Conservation (phyloP, 2,113 vertebrate genomes). For the Daubentonia madagascariensis region DNA sequence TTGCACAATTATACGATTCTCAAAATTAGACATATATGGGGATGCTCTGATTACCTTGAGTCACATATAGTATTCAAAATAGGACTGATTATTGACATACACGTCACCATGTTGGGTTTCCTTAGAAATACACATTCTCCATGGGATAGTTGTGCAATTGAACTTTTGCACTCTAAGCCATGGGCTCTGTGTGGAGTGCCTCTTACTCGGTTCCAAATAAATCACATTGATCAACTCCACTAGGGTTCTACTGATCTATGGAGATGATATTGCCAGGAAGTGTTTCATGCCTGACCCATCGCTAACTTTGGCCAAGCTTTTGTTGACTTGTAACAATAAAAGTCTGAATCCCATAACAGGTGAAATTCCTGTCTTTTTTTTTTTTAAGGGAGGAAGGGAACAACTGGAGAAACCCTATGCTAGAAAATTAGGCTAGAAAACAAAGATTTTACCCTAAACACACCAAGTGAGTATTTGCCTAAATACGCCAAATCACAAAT, state of each 20-base stretch:
- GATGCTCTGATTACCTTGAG: neutral
- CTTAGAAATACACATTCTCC: neutral
- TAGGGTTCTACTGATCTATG: neutral
- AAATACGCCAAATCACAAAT: neutral
- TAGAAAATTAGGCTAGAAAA: neutral
- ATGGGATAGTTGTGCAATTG: neutral
- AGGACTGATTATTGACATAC: neutral
- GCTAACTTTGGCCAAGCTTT: neutral
- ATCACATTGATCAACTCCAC: neutral
- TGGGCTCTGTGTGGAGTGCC: neutral
- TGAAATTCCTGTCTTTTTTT: neutral
- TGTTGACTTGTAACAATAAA: neutral
- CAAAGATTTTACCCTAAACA: neutral
- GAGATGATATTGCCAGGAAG: neutral
- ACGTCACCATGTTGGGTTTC: neutral
- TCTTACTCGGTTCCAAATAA: neutral
- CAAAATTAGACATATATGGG: neutral
- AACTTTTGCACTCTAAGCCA: neutral
- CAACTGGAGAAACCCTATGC: neutral
- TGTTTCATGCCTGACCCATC: neutral
- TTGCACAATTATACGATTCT: neutral
- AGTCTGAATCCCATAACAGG: neutral
- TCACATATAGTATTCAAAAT: neutral
- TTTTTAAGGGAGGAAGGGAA: neutral
- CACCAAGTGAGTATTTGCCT: neutral